phyloP scores from a whole-genome alignment of 2,113 vertebrate species.

The Mionectes macconnelli region DNA sequence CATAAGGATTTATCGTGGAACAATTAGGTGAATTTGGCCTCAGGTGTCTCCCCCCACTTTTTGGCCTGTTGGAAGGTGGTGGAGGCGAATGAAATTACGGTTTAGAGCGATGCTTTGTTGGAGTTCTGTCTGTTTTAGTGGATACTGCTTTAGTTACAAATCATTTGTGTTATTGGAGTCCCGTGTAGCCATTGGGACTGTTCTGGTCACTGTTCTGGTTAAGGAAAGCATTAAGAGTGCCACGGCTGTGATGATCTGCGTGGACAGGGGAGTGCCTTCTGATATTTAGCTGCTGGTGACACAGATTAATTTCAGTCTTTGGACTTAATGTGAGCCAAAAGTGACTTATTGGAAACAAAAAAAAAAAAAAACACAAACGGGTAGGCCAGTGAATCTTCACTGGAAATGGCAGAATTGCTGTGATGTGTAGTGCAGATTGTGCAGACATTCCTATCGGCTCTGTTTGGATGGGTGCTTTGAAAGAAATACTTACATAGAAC shows the following conservation, averaged over 20 bases:
- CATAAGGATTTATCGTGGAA: conserved; percentile 40
- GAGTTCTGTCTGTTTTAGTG: conserved; percentile 65
- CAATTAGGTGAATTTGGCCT: conserved; percentile 64
- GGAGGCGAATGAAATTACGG: conserved; percentile 22
- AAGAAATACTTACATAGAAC: neutral
- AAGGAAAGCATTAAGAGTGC: neutral
- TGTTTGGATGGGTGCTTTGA: neutral
- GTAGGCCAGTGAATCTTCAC: neutral
- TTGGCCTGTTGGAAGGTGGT: neutral
- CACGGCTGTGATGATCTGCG: neutral
- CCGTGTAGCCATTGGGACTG: neutral
- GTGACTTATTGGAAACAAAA: neutral
- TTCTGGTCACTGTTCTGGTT: neutral
- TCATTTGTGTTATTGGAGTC: neutral
- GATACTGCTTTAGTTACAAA: conserved; percentile 49
- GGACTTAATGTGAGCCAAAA: neutral
- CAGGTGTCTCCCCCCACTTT: neutral
- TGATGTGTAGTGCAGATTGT: neutral
- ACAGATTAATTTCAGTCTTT: neutral
- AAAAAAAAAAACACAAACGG: too few relatives aligned
- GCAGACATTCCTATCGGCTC: fast-evolving
- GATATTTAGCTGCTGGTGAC: neutral
- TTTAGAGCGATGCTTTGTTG: conserved; percentile 29
- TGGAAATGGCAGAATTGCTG: neutral
- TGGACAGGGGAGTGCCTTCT: neutral